Evolutionary conservation across 23 tunicate species (phyloP), one percentile per base, ranked within the genome.

Genomic region (Halocynthia roretzi): DNA sequence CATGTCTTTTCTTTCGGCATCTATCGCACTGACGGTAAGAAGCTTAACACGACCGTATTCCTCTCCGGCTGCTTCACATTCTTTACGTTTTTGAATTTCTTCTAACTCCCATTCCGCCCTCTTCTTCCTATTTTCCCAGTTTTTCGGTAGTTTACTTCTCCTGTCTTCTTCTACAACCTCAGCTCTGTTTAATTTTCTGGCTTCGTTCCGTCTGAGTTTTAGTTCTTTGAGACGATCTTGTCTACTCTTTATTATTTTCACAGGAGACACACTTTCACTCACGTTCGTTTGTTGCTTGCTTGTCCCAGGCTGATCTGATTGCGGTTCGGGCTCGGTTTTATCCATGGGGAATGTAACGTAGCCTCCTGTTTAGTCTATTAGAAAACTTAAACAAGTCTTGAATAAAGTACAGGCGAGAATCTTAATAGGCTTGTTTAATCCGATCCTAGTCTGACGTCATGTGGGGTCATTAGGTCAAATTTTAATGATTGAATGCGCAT

Each of bases 161-260:
- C 97, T 64, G 62, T 91, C 97, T 71, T 91, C 97, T 63, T 91
- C 97, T 53, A 91, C 97, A 8, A 91, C 91, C 76, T 91, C 97
- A 10, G 81, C 81, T 10, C 91, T 77, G 81, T 91, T 91, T 31
- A 85, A 70, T 77, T 83, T 79, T 52, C 76, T 77, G 7, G 87
- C 74, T 61, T 91, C 97, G 18, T 69, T 67, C 64, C 97, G 83
- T 7, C 81, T 71, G 52, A 60, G 44, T 71, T 83, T 79, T 71
- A 91, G 60, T 21, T 77, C 76, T 71, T 76, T 64, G 0, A 91
- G 73, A 50, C 71, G 83, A 49, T 77, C 82, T 56, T 79, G 31
- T 7, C 84, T 74, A 12, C 75, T 17, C 20, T 57, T 51, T 22
- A 50, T 12, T 50, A 20, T 65, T 11, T 15, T 65, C 19, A 5